phyloP scores from a whole-genome alignment of 1,140 invertebrate genomes.

The Nebria ingens region DNA sequence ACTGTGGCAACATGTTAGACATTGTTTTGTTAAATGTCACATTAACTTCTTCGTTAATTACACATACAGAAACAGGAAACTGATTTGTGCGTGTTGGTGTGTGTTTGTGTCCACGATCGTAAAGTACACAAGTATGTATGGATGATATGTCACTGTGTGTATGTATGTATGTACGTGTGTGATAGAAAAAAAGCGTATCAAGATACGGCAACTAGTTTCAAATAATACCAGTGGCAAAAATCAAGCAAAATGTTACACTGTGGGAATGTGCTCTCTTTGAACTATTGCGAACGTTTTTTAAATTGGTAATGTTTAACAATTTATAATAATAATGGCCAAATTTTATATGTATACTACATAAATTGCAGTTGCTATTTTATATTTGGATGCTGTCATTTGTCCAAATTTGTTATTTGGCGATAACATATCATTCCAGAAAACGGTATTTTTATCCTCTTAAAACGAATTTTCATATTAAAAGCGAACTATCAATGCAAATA shows the following conservation, averaged over 20 bases:
- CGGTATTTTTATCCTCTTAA: too few species aligned
- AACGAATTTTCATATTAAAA: too few species aligned
- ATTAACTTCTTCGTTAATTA: not conserved
- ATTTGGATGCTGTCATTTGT: too few species aligned
- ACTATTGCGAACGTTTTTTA: not conserved
- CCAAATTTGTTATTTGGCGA: not conserved
- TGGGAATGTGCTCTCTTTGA: not conserved
- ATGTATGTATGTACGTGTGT: not conserved
- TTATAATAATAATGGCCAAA: too few species aligned
- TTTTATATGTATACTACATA: too few species aligned
- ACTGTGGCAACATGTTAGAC: constrained; percentile 6
- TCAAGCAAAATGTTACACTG: not conserved
- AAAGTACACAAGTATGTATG: not conserved
- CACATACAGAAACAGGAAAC: not conserved
- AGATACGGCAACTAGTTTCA: not conserved
- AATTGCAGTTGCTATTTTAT: too few species aligned
- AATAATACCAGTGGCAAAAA: not conserved
- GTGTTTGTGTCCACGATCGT: not conserved
- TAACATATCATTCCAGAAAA: too few species aligned
- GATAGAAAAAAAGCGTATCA: not conserved
- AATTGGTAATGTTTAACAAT: too few species aligned
- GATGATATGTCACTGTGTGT: not conserved
- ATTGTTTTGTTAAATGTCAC: constrained; percentile 6
- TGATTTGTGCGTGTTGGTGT: not conserved
- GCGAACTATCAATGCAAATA: too few species aligned